phyloP scores from a whole-genome alignment of 2,888 invertebrate genomes.

The Chloroclystis v-ata region DNA sequence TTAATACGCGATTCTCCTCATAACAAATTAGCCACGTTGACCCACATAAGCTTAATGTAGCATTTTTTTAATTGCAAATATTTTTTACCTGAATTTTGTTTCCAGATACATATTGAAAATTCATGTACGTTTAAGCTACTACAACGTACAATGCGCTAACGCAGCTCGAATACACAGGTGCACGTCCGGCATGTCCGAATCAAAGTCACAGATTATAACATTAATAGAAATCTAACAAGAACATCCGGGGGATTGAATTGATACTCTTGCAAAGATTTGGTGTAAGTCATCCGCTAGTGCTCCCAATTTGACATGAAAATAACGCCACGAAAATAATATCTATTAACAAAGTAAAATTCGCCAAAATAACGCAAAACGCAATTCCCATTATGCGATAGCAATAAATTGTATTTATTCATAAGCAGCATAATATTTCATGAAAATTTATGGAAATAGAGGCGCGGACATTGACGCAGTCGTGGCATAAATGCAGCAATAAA shows the following conservation, averaged over 20 bases:
- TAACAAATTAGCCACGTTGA: too few species aligned
- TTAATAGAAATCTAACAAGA: not conserved
- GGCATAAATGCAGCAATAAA: constrained; percentile 25
- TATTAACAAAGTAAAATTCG: too few species aligned
- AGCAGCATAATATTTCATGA: constrained; percentile 5
- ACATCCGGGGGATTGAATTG: too few species aligned
- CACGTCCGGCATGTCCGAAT: constrained; percentile 69
- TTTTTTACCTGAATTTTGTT: too few species aligned
- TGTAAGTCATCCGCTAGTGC: too few species aligned
- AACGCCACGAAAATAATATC: too few species aligned
- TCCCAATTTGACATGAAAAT: too few species aligned
- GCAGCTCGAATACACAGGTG: constrained; percentile 60
- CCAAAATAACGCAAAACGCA: constrained; percentile 1
- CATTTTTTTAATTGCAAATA: too few species aligned
- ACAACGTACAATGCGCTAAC: constrained; percentile 46
- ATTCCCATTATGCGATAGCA: not conserved
- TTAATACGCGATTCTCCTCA: too few species aligned
- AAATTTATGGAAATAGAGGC: constrained; percentile 12
- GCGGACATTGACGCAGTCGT: constrained; percentile 12
- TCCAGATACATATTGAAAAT: too few species aligned
- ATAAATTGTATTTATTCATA: constrained; percentile 6
- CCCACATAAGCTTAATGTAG: too few species aligned
- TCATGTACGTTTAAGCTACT: constrained; percentile 21
- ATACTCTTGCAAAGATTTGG: too few species aligned
- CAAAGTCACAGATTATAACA: constrained; percentile 11